Percentiles rank a stretch among this genome's conserved stretches.
Evolutionary conservation across 2,888 invertebrate species (phyloP).

Genomic region (Chrysomela aeneicollis): DNA sequence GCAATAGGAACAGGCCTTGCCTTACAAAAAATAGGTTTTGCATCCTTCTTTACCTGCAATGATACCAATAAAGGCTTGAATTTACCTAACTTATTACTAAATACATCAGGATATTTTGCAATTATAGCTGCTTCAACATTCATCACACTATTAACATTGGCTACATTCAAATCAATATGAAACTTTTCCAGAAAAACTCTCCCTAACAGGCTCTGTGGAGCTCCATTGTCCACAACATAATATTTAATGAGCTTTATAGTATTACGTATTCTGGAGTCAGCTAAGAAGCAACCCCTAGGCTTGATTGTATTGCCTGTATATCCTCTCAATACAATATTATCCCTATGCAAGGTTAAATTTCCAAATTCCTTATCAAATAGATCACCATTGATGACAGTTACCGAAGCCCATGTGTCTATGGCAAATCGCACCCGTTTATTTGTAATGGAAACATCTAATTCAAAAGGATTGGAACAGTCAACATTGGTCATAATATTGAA

Average conservation of each 20-base stretch:
- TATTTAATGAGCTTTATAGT: background rate
- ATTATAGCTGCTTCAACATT: background rate
- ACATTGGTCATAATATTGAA: background rate
- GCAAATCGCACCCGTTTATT: background rate
- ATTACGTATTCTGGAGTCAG: too few species aligned
- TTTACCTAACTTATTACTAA: background rate
- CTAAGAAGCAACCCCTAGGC: background rate
- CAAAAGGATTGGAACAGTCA: background rate
- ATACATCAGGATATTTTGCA: background rate
- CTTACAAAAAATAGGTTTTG: slow-evolving; percentile 8
- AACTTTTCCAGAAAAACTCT: background rate
- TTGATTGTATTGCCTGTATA: background rate
- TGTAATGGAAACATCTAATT: background rate
- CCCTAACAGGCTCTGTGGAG: background rate
- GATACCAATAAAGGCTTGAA: background rate
- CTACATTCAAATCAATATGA: background rate
- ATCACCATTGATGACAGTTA: background rate
- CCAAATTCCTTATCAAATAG: background rate
- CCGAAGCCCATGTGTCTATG: background rate
- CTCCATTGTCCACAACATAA: slow-evolving; percentile 2
- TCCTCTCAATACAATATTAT: slow-evolving; percentile 6
- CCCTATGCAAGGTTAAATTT: background rate
- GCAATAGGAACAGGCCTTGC: slow-evolving; percentile 11
- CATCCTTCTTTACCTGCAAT: background rate
- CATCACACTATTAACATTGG: background rate